These are phyloP conservation scores for Frankliniella fusca DNA, from an alignment of 2,888 invertebrate species.

Conservation along the genomic window DNA sequence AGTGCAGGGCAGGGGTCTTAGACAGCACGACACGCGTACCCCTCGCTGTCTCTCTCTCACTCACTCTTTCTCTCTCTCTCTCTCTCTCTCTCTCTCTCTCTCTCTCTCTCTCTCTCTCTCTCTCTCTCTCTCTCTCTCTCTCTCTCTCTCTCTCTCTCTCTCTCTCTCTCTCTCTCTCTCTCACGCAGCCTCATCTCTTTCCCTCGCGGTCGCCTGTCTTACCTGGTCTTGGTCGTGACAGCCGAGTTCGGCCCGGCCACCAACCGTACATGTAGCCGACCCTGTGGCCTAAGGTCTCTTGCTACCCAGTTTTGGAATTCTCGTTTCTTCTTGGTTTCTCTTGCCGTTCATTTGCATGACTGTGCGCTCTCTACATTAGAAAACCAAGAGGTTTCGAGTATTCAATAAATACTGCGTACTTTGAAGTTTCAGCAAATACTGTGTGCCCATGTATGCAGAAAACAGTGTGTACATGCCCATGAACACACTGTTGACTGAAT, in stretches of 20 bases:
- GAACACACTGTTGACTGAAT: too few species aligned
- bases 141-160: not conserved
- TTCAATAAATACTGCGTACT: too few species aligned
- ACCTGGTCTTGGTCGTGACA: not conserved
- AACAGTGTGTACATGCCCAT: too few species aligned
- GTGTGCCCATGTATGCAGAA: too few species aligned
- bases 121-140: conserved; percentile 6
- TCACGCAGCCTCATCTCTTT: too few species aligned
- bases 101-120: conserved; percentile 4
- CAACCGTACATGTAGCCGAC: not conserved
- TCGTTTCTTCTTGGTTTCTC: not conserved
- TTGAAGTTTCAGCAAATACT: too few species aligned
- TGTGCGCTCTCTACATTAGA: too few species aligned
- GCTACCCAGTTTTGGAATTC: not conserved
- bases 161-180: not conserved
- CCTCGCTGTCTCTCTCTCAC: too few species aligned
- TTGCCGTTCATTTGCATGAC: not conserved
- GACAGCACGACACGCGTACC: too few species aligned
- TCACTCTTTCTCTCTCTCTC: not conserved
- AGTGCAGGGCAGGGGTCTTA: too few species aligned
- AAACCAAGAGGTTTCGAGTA: too few species aligned
- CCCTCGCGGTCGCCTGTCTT: too few species aligned
- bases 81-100: not conserved
- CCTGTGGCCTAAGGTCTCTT: not conserved
- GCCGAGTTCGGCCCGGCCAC: not conserved